These are phyloP conservation scores for Aporrectodea caliginosa DNA, from an alignment of 1,140 invertebrate species.

Conservation along the genomic window DNA sequence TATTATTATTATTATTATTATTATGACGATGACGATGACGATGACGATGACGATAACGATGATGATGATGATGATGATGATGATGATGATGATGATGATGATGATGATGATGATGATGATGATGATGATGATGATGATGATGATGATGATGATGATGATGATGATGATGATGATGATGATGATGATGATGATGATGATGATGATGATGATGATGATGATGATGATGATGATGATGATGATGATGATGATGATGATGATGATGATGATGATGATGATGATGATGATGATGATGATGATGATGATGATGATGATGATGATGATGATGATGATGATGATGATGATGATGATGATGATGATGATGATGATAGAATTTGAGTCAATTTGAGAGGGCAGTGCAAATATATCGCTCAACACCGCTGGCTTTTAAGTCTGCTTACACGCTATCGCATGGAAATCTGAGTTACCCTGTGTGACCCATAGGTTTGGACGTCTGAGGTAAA, in stretches of 20 bases:
- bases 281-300: constrained; percentile 8
- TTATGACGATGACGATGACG: constrained; percentile 26
- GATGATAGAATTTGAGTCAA: background rate
- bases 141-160: constrained; percentile 8
- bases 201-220: constrained; percentile 11
- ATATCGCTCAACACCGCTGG: too few relatives aligned
- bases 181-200: constrained; percentile 8
- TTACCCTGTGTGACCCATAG: too few relatives aligned
- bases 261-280: background rate
- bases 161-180: constrained; percentile 9
- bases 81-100: constrained; percentile 4
- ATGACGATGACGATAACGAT: constrained; percentile 22
- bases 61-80: constrained; percentile 24
- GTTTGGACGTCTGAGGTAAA: too few relatives aligned
- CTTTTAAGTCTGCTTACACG: too few relatives aligned
- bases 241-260: background rate
- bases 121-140: background rate
- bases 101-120: background rate
- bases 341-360: constrained; percentile 8
- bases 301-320: constrained; percentile 5
- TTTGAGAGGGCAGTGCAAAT: too few relatives aligned
- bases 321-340: constrained; percentile 5
- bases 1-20: too few relatives aligned
- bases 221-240: background rate
- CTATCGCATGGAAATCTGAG: too few relatives aligned